phyloP scores from a whole-genome alignment of 1,140 invertebrate species.

The Wiebesia pumilae region DNA sequence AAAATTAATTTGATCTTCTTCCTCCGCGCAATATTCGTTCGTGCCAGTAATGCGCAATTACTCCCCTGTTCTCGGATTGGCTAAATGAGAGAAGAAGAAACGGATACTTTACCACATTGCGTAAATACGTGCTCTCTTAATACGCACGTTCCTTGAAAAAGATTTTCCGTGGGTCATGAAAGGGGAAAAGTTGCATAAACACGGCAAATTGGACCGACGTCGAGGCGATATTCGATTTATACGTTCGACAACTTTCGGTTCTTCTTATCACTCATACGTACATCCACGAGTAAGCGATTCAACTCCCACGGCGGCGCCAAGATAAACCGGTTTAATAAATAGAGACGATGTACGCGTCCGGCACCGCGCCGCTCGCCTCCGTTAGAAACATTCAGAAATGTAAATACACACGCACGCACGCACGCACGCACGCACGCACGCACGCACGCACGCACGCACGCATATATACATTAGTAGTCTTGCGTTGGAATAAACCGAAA shows the following conservation, averaged over 20 bases:
- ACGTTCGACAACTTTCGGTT: background rate
- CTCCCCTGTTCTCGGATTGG: background rate
- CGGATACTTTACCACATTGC: background rate
- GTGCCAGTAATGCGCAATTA: background rate
- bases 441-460: too few relatives aligned
- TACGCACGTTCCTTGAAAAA: background rate
- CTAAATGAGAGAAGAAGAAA: background rate
- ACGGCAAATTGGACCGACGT: background rate
- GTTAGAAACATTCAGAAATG: conserved; percentile 48
- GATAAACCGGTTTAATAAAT: conserved; percentile 55
- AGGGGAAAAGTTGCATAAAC: background rate
- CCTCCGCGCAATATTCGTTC: background rate
- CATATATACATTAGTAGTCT: background rate
- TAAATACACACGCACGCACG: conserved; percentile 43
- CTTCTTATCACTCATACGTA: background rate
- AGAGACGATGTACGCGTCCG: conserved; percentile 46
- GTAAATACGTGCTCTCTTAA: background rate
- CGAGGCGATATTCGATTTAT: conserved; percentile 8
- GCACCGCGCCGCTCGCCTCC: background rate
- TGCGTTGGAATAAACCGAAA: background rate
- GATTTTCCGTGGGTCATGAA: background rate
- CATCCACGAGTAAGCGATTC: background rate
- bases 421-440: too few relatives aligned
- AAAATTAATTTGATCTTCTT: background rate
- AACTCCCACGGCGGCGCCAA: conserved; percentile 47